Conservation (phyloP, 2,888 invertebrate genomes). For the Allophyes oxyacanthae region DNA sequence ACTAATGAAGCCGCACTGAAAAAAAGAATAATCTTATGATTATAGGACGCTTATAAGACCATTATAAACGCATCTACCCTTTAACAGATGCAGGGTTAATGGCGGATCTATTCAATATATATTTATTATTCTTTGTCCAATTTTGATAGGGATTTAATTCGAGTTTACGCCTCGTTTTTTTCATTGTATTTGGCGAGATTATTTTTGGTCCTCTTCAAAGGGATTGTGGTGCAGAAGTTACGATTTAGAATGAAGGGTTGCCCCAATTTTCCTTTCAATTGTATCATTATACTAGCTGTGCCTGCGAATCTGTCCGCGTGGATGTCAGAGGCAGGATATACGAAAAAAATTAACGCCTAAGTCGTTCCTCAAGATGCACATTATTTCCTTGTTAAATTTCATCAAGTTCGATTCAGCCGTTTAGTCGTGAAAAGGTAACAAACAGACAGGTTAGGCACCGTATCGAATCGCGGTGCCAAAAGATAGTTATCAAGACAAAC, state of each 20-base stretch:
- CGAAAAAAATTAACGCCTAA: no score
- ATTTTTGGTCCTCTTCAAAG: constrained; percentile 35
- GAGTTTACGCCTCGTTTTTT: constrained; percentile 57
- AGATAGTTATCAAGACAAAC: no score
- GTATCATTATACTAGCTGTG: constrained; percentile 3
- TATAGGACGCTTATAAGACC: constrained; percentile 82
- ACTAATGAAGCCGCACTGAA: constrained; percentile 86
- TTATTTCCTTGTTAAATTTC: no score
- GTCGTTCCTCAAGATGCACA: no score
- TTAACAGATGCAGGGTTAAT: constrained; percentile 73
- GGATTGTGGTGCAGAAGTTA: constrained; percentile 38
- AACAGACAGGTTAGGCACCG: no score
- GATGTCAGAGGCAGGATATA: no score
- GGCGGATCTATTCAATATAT: constrained; percentile 68
- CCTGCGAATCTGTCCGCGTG: no score
- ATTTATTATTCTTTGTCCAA: constrained; percentile 67
- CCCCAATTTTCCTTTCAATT: constrained; percentile 8
- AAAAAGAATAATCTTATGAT: constrained; percentile 87
- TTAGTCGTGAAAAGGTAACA: no score
- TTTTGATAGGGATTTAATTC: constrained; percentile 75
- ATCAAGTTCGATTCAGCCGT: no score
- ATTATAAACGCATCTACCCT: constrained; percentile 86
- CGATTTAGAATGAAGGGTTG: constrained; percentile 7
- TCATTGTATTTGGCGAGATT: constrained; percentile 41
- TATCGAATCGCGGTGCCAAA: no score